A percentile compares a stretch with the other conserved stretches of the same genome.
These are phyloP conservation scores for Hemibagrus wyckioides DNA, from an alignment of 2,113 vertebrate genomes.

Conservation along the genomic window DNA sequence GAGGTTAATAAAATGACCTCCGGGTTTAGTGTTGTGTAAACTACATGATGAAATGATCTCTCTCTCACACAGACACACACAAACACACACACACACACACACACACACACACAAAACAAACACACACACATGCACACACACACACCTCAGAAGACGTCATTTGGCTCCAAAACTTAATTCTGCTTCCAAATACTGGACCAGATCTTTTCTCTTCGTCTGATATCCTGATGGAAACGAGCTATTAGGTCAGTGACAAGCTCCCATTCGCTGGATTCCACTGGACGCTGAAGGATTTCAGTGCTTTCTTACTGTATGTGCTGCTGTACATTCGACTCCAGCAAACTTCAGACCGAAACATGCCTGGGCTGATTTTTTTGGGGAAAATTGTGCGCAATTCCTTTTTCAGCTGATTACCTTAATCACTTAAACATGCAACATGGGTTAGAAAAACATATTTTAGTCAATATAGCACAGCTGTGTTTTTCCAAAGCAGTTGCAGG, in stretches of 20 bases:
- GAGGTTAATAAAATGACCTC: neutral
- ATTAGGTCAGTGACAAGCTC: too few relatives aligned
- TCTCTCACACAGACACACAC: too few relatives aligned
- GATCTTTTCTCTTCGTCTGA: neutral
- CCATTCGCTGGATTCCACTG: too few relatives aligned
- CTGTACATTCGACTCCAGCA: neutral
- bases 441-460: neutral
- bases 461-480: neutral
- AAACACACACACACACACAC: too few relatives aligned
- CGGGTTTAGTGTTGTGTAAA: neutral
- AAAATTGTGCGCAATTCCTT: neutral
- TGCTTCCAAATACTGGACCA: neutral
- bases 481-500: neutral
- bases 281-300: neutral
- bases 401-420: neutral
- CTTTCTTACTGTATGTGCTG: neutral
- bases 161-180: neutral
- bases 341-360: neutral
- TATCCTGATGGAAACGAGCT: neutral
- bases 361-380: neutral
- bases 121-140: neutral
- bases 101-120: too few relatives aligned
- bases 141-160: neutral
- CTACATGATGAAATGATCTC: neutral
- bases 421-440: neutral